Evolutionary conservation across 2,888 invertebrate genomes (phyloP).

Genomic region (Diarsia dahlii): DNA sequence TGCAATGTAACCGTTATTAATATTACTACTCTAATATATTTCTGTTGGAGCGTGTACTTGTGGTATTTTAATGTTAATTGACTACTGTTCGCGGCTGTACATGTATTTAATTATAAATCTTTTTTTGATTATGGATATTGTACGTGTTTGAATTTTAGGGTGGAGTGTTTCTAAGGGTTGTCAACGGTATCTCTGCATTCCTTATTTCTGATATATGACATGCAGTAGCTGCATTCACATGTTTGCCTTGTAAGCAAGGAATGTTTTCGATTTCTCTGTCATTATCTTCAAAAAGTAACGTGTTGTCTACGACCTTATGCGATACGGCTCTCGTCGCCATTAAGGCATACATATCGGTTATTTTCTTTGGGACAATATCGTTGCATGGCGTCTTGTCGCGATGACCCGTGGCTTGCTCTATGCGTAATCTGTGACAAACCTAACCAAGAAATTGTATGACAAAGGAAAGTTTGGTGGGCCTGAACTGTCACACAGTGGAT

Average conservation of each 20-base stretch:
- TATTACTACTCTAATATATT: slow-evolving; percentile 66
- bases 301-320: neutral
- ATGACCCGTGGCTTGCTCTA: too few relatives aligned
- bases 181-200: slow-evolving; percentile 25
- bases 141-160: slow-evolving; percentile 31
- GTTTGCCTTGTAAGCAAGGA: neutral
- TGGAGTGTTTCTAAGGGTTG: slow-evolving; percentile 26
- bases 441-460: too few relatives aligned
- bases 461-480: too few relatives aligned
- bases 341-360: neutral
- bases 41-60: slow-evolving; percentile 53
- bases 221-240: slow-evolving; percentile 11
- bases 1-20: slow-evolving; percentile 72
- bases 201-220: slow-evolving; percentile 24
- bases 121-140: slow-evolving; percentile 65
- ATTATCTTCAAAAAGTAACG: neutral
- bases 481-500: too few relatives aligned
- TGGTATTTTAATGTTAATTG: slow-evolving; percentile 68
- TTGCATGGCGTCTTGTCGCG: neutral
- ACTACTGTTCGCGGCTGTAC: slow-evolving; percentile 55
- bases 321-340: neutral
- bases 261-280: neutral
- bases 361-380: neutral
- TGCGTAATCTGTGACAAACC: too few relatives aligned
- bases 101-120: slow-evolving; percentile 64